Evolutionary conservation across 2,888 invertebrate genomes (phyloP).

Genomic region (Apotomis turbidana): DNA sequence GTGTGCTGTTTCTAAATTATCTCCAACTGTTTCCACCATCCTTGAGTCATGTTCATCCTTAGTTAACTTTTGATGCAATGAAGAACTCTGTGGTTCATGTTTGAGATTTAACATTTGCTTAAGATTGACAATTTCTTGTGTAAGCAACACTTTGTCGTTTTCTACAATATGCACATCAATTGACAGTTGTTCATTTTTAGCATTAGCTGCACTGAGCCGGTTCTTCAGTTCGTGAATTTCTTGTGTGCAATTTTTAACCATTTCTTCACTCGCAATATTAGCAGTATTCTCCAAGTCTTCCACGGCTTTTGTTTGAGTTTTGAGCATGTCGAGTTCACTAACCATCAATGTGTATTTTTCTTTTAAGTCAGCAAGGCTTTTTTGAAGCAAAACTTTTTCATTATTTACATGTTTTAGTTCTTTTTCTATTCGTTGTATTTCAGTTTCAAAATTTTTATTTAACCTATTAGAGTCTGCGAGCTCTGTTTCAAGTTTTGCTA

Average conservation of each 20-base stretch:
- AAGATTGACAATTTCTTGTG: slow-evolving; percentile 74
- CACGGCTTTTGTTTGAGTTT: slow-evolving; percentile 75
- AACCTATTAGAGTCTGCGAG: slow-evolving; percentile 84
- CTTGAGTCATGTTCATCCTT: slow-evolving; percentile 8
- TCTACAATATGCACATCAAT: slow-evolving; percentile 80
- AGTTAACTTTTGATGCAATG: slow-evolving; percentile 52
- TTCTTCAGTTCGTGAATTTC: slow-evolving; percentile 75
- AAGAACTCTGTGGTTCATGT: slow-evolving; percentile 58
- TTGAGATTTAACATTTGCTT: slow-evolving; percentile 60
- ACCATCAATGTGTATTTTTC: slow-evolving; percentile 82
- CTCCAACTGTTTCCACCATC: slow-evolving; percentile 1
- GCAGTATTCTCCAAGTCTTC: slow-evolving; percentile 76
- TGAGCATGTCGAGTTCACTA: slow-evolving; percentile 68
- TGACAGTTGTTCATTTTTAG: slow-evolving; percentile 77
- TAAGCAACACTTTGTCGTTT: slow-evolving; percentile 79
- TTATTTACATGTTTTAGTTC: slow-evolving; percentile 75
- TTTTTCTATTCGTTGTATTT: slow-evolving; percentile 82
- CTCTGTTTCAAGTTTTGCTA: slow-evolving; percentile 86
- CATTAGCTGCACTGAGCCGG: slow-evolving; percentile 63
- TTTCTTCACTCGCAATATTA: slow-evolving; percentile 58
- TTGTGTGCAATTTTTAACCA: slow-evolving; percentile 61
- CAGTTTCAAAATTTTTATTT: slow-evolving; percentile 85
- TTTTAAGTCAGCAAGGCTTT: slow-evolving; percentile 80
- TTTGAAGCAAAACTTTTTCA: slow-evolving; percentile 77
- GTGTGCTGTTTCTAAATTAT: slow-evolving; percentile 48